Evolutionary conservation across 2,113 vertebrate genomes (phyloP), one percentile per base, ranked within the genome.

Genomic region (Alectura lathami): DNA sequence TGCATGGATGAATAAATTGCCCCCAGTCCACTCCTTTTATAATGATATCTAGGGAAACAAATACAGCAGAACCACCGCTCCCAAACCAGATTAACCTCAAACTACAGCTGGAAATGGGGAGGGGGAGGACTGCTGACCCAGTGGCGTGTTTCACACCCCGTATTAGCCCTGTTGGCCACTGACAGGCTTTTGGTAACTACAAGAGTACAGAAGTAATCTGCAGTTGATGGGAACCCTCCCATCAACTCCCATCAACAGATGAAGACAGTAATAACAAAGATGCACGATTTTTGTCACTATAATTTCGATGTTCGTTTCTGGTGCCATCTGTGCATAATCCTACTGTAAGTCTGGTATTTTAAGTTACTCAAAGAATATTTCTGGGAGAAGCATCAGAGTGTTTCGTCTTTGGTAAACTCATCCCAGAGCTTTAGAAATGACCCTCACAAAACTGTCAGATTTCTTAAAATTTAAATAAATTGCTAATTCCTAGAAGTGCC

Each of bases 381-480:
- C 47, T 70, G 74, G 50, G 20, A 59, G 50, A 63, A 78, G 48
- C 92, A 62, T 47, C 83, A 86, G 82, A 86, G 32, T 50, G 40
- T 83, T 72, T 89, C 11, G 24, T 85, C 30, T 94, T 60, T 32
- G 54, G 24, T 42, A 57, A 83, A 82, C 18, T 16, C 75, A 34
- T 27, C 23, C n/a, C n/a, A 42, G 54, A 14, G 16, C 57, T 88
- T 30, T 50, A 90, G 87, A 91, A 89, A 88, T 94, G 79, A 80
- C 70, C 47, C 20, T 93, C 64, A 88, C 32, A 85, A 51, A 87
- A 72, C n/a, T 14, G 13, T 83, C 86, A 74, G 72, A 82, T 84
- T 96, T 94, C 93, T 95, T 97, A 83, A 93, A 94, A 95, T 50
- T 69, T 88, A 91, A 94, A 93, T 23, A 70, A 72, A 94, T 83